Percentiles rank a stretch among this genome's conserved stretches.
Evolutionary conservation across 2,113 vertebrate genomes (phyloP).

Genomic region (Lucifuga dentata): DNA sequence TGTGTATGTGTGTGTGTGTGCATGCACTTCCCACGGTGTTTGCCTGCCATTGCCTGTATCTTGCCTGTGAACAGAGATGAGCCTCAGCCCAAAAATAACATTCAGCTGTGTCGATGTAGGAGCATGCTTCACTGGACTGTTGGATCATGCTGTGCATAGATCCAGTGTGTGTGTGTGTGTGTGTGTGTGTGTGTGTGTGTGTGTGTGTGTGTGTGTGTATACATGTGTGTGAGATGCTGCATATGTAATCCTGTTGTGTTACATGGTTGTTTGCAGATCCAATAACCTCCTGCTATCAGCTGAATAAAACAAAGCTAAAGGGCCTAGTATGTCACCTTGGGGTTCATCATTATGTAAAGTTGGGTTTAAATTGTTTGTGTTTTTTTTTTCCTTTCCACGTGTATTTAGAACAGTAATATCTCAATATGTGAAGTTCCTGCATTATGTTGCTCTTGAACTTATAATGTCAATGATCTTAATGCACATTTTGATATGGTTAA

Average conservation of each 20-base stretch:
- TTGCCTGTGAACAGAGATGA: conserved; percentile 71
- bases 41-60: conserved; percentile 43
- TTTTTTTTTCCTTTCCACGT: neutral
- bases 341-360: neutral
- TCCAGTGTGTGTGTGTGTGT: conserved; percentile 55
- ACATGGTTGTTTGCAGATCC: conserved; percentile 30
- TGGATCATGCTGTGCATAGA: conserved; percentile 62
- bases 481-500: conserved; percentile 42
- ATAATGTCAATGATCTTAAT: conserved; percentile 9
- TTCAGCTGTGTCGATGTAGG: conserved; percentile 55
- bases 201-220: neutral
- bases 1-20: neutral
- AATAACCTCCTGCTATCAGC: conserved; percentile 7
- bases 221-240: conserved; percentile 1
- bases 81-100: conserved; percentile 77
- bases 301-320: conserved; percentile 13
- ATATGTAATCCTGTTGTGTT: conserved; percentile 35
- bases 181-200: conserved; percentile 18
- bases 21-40: conserved; percentile 17
- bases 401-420: no score
- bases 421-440: no score
- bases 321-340: conserved; percentile 3
- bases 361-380: neutral
- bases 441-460: no score
- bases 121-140: conserved; percentile 66